phyloP scores from a whole-genome alignment of 2,113 vertebrate genomes.

The Bubalus kerabau region DNA sequence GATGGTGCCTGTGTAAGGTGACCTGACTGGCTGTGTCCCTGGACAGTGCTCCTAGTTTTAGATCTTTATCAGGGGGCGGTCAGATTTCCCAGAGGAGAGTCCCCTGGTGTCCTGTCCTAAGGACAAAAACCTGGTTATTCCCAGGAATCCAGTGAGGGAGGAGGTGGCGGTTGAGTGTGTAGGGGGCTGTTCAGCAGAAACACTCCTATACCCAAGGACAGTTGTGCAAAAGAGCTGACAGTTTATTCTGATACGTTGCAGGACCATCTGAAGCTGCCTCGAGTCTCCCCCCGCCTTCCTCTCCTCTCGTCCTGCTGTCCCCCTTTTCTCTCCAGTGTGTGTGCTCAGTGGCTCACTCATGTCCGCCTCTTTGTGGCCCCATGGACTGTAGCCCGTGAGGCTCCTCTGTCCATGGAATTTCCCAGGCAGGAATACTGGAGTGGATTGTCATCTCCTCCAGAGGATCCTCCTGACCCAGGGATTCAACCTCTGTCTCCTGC shows the following conservation, averaged over 20 bases:
- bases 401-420: not conserved
- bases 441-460: not conserved
- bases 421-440: not conserved
- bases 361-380: fast-evolving
- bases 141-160: not conserved
- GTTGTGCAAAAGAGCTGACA: not conserved
- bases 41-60: not conserved
- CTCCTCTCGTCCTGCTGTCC: no score
- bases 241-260: not conserved
- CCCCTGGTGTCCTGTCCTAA: not conserved
- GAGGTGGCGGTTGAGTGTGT: not conserved
- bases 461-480: not conserved
- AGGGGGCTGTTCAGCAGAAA: not conserved
- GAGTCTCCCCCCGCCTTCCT: not conserved
- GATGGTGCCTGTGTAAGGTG: not conserved
- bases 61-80: not conserved
- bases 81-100: not conserved
- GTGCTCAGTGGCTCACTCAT: not conserved
- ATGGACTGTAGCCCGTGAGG: not conserved
- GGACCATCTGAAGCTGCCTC: not conserved
- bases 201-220: not conserved
- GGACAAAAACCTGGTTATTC: not conserved
- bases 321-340: not conserved
- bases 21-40: not conserved
- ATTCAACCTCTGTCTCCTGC: not conserved